Conservation (phyloP, 1,140 invertebrate genomes). For the Orius insidiosus region DNA sequence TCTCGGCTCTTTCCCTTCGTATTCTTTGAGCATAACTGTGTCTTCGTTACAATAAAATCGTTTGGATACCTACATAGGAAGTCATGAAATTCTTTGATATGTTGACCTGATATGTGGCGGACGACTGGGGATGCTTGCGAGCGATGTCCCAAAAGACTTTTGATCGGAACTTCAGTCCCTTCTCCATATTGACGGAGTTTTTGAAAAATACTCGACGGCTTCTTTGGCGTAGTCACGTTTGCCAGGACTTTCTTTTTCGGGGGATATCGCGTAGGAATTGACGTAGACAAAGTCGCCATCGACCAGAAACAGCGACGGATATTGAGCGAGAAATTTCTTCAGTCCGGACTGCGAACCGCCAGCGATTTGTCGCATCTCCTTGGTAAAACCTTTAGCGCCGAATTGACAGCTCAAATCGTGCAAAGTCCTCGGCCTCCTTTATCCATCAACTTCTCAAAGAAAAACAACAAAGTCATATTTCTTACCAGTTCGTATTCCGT, state of each 20-base stretch:
- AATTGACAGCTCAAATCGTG: slow-evolving; percentile 94
- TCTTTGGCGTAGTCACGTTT: slow-evolving; percentile 78
- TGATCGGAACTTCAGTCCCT: slow-evolving; percentile 81
- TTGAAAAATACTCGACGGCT: slow-evolving; percentile 86
- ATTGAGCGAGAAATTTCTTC: slow-evolving; percentile 77
- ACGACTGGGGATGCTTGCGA: slow-evolving; percentile 90
- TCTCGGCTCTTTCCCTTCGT: slow-evolving; percentile 34
- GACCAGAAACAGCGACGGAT: slow-evolving; percentile 80
- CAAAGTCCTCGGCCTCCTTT: slow-evolving; percentile 83
- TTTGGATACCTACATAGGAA: slow-evolving; percentile 74
- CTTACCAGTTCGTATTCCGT: slow-evolving; percentile 82
- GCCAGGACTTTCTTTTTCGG: slow-evolving; percentile 25
- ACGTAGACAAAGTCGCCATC: slow-evolving; percentile 82
- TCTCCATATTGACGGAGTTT: slow-evolving; percentile 77
- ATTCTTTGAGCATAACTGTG: slow-evolving; percentile 53
- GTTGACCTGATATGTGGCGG: slow-evolving; percentile 82
- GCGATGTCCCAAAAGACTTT: slow-evolving; percentile 78
- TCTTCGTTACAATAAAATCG: slow-evolving; percentile 77
- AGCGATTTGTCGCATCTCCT: slow-evolving; percentile 88
- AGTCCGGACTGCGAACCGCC: slow-evolving; percentile 85
- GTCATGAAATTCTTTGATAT: slow-evolving; percentile 84
- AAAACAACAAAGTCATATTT: slow-evolving; percentile 89
- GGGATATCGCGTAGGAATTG: slow-evolving; percentile 45
- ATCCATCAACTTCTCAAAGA: slow-evolving; percentile 85
- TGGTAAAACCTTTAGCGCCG: slow-evolving; percentile 87